Evolutionary conservation across 2,888 invertebrate species (phyloP).

Genomic region (Pristionchus arcanus): DNA sequence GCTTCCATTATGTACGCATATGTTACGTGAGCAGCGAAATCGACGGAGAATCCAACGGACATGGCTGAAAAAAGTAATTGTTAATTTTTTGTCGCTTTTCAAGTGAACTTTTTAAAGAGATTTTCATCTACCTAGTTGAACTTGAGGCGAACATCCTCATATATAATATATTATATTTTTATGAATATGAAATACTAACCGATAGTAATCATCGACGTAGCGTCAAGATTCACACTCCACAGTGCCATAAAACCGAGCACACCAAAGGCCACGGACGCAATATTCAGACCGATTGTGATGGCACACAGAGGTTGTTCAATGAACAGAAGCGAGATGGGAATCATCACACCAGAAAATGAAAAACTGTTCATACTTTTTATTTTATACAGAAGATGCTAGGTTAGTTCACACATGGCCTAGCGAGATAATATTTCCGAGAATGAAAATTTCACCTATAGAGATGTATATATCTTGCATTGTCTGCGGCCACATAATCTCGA

Average conservation of each 20-base stretch:
- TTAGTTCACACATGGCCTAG: too few species aligned
- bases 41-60: conserved; percentile 76
- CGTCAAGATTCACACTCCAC: conserved; percentile 69
- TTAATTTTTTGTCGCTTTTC: too few species aligned
- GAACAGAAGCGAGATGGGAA: conserved; percentile 72
- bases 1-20: conserved; percentile 73
- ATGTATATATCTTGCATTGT: conserved; percentile 75
- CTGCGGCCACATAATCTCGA: conserved; percentile 76
- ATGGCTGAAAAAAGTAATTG: conserved; percentile 63
- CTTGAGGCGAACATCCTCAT: too few species aligned
- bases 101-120: too few species aligned
- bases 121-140: too few species aligned
- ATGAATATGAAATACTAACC: neutral
- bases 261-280: conserved; percentile 74
- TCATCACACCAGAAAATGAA: conserved; percentile 73
- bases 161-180: too few species aligned
- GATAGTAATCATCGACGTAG: conserved; percentile 78
- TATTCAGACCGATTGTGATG: conserved; percentile 66
- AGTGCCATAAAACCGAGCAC: conserved; percentile 73
- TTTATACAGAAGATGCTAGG: too few species aligned
- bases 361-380: too few species aligned
- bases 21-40: conserved; percentile 75
- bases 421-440: neutral
- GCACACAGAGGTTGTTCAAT: conserved; percentile 75
- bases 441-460: conserved; percentile 63